Conservation (phyloP, 2,888 invertebrate genomes). For the Eristalis arbustorum region DNA sequence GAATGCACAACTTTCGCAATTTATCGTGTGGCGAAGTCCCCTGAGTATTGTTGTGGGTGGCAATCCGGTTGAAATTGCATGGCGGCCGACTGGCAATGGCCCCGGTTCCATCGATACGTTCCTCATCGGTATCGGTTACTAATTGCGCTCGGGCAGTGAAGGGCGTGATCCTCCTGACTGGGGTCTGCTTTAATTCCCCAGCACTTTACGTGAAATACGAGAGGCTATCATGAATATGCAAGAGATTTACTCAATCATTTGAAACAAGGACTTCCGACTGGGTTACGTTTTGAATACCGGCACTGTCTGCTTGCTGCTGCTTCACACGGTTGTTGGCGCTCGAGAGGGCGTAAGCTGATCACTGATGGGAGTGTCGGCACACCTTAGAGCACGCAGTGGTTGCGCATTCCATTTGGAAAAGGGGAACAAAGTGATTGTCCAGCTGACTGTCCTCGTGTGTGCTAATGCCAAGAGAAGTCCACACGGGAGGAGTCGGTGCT, state of each 20-base stretch:
- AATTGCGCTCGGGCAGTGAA: background rate
- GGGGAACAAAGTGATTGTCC: too few relatives aligned
- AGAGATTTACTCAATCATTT: background rate
- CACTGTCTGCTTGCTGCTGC: too few relatives aligned
- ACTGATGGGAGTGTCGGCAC: too few relatives aligned
- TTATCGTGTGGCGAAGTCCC: background rate
- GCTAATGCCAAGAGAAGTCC: too few relatives aligned
- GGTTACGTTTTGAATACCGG: background rate
- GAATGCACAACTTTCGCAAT: background rate
- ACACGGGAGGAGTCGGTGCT: too few relatives aligned
- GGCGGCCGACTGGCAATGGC: background rate
- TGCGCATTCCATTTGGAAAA: too few relatives aligned
- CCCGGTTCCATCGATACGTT: background rate
- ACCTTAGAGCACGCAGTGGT: too few relatives aligned
- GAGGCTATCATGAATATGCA: background rate
- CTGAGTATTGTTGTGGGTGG: background rate
- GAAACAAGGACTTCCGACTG: background rate
- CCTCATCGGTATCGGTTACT: background rate
- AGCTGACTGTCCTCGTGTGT: too few relatives aligned
- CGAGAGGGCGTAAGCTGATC: too few relatives aligned
- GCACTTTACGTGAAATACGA: background rate
- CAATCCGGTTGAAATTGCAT: background rate
- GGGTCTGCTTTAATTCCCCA: background rate
- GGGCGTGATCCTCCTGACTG: background rate
- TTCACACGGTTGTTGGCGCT: too few relatives aligned